A percentile compares a stretch with the other conserved stretches of the same genome.
Conservation (phyloP, 2,797 vertebrate genomes). For the Serranus cabrilla region DNA sequence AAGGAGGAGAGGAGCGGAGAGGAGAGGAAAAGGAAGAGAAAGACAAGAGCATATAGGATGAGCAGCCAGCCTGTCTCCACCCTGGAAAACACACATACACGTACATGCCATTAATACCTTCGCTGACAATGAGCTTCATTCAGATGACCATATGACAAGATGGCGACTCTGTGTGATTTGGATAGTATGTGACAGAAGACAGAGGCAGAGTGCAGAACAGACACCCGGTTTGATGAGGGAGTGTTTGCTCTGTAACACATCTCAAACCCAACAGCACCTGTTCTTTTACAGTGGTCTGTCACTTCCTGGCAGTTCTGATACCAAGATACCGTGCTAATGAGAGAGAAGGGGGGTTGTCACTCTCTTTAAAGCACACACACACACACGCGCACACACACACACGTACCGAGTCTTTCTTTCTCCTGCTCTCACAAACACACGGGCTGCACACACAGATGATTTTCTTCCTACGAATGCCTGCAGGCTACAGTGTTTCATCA, state of each 20-base stretch:
- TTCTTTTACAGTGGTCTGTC: slow-evolving; percentile 86
- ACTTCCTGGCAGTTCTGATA: slow-evolving; percentile 87
- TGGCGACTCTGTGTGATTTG: slow-evolving; percentile 84
- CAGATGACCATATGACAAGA: slow-evolving; percentile 86
- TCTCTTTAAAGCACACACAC: slow-evolving; percentile 76
- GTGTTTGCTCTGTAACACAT: slow-evolving; percentile 86
- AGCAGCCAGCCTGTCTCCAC: slow-evolving; percentile 78
- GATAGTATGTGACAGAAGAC: slow-evolving; percentile 86
- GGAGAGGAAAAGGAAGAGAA: not conserved
- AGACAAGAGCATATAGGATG: slow-evolving; percentile 73
- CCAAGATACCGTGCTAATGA: slow-evolving; percentile 86
- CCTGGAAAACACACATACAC: slow-evolving; percentile 50
- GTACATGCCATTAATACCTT: slow-evolving; percentile 78
- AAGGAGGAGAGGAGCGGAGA: slow-evolving; percentile 50
- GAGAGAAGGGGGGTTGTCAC: slow-evolving; percentile 83
- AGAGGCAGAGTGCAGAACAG: slow-evolving; percentile 87
- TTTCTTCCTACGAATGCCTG: slow-evolving; percentile 69
- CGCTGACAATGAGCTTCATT: slow-evolving; percentile 83
- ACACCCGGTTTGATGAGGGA: slow-evolving; percentile 85
- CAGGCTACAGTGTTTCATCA: slow-evolving; percentile 80
- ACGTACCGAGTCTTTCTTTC: slow-evolving; percentile 37
- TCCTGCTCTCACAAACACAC: slow-evolving; percentile 65
- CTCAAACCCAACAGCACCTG: slow-evolving; percentile 85
- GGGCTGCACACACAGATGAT: slow-evolving; percentile 56
- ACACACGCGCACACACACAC: slow-evolving; percentile 34